A percentile compares a stretch with the other conserved stretches of the same genome.
phyloP scores from a whole-genome alignment of 2,113 vertebrate species.

The Ciconia boyciana region DNA sequence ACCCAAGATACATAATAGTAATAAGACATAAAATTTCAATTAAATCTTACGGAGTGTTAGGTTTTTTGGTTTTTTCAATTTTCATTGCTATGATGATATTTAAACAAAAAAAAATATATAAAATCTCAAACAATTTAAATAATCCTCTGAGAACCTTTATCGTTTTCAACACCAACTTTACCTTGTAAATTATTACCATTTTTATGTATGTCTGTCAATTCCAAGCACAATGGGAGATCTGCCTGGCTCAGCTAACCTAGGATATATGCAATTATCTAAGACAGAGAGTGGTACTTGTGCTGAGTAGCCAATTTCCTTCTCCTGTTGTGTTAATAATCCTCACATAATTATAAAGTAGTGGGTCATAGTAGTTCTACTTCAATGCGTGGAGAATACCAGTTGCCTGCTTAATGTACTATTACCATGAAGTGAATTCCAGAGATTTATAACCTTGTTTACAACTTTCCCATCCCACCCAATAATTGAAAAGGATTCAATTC shows the following conservation, averaged over 20 bases:
- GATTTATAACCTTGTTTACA: slow-evolving; percentile 65
- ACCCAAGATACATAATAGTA: not conserved
- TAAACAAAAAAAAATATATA: not conserved
- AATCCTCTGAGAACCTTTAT: slow-evolving; percentile 7
- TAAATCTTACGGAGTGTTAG: not conserved
- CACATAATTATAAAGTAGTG: slow-evolving; percentile 24
- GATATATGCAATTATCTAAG: slow-evolving; percentile 20
- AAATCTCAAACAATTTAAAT: not conserved
- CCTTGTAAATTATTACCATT: slow-evolving; percentile 27
- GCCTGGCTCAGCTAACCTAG: not conserved
- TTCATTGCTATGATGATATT: not conserved
- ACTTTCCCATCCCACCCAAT: slow-evolving; percentile 40
- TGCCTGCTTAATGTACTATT: slow-evolving; percentile 48
- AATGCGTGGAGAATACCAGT: slow-evolving; percentile 6
- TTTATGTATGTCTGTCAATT: slow-evolving; percentile 27
- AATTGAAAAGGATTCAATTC: slow-evolving; percentile 63
- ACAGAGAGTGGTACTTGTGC: not conserved
- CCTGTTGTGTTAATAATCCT: slow-evolving; percentile 26
- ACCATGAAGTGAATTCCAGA: slow-evolving; percentile 18
- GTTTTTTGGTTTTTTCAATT: not conserved
- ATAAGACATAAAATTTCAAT: slow-evolving; percentile 11
- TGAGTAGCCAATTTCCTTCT: slow-evolving; percentile 46
- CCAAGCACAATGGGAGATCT: slow-evolving; percentile 13
- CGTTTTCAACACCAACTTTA: slow-evolving; percentile 8
- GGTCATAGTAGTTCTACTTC: slow-evolving; percentile 1